Evolutionary conservation across 92 coral and sea anemone species (phyloP), one percentile per base, ranked within the genome.

Genomic region (Parazoanthus atlanticus): DNA sequence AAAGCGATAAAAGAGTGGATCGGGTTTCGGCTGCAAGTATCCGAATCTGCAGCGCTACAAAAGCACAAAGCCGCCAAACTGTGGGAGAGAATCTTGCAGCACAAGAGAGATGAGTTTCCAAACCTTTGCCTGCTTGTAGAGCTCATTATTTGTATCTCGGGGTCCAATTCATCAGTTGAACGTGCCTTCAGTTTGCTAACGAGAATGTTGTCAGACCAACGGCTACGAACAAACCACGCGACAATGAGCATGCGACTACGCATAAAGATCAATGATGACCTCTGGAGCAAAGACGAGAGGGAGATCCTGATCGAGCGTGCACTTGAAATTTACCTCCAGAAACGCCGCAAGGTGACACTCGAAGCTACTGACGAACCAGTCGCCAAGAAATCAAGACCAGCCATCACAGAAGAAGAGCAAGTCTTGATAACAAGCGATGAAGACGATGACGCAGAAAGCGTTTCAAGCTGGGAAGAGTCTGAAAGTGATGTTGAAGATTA

Each of bases 91-190:
- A 79, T 79, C 41, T 32, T 79, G 69, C 66, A 30, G 40, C 70
- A 52, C 43, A 79, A 79, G 84, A 79, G 84, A 17, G 84, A 52
- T 19, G 86, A 80, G 54, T 80, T 31, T 79, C 86, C 90, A 16
- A 88, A 88, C 67, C 90, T 87, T 64, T 87, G 90, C 33, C 85
- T 87, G 54, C 90, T 87, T 78, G 90, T 34, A 31, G 90, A 87
- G 86, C 90, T 88, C 8, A 79, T 88, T n/a, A 88, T 80, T 71
- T 38, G 64, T 23, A 88, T 88, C 52, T 88, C 79, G 17, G 90
- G 90, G 73, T 88, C 90, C 78, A 79, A 79, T 58, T 88, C 90
- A 47, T 88, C 79, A 49, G 85, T 88, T 78, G 90, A 88, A 78
- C 85, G 90, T 41, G 85, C 90, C 36, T 88, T 88, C 90, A 88